A percentile compares a stretch with the other conserved stretches of the same genome.
These are phyloP conservation scores for Temnothorax rugatulus DNA, from an alignment of 2,888 invertebrate species.

Conservation along the genomic window DNA sequence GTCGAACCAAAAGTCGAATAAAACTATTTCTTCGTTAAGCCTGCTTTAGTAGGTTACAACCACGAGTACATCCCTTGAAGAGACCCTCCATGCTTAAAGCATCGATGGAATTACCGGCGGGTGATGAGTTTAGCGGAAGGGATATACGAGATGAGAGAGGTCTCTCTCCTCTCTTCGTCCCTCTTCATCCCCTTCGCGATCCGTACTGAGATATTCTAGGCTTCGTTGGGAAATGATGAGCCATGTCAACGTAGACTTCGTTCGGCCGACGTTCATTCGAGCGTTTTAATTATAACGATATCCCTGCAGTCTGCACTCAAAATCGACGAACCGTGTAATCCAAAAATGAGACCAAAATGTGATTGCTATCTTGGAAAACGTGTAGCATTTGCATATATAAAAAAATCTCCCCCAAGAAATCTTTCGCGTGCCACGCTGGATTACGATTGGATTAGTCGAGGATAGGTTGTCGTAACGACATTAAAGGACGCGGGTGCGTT, in stretches of 20 bases:
- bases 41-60: slow-evolving; percentile 66
- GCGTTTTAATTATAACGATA: slow-evolving; percentile 78
- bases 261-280: slow-evolving; percentile 78
- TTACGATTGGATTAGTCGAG: slow-evolving; percentile 34
- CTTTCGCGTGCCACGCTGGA: not conserved
- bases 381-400: not conserved
- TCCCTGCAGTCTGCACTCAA: slow-evolving; percentile 4
- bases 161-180: slow-evolving; percentile 65
- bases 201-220: slow-evolving; percentile 49
- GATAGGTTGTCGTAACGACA: slow-evolving; percentile 11
- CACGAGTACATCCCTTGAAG: slow-evolving; percentile 78
- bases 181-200: slow-evolving; percentile 60
- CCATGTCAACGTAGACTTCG: slow-evolving; percentile 55
- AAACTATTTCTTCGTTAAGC: slow-evolving; percentile 49
- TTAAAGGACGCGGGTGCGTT: slow-evolving; percentile 37
- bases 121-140: slow-evolving; percentile 84
- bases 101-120: slow-evolving; percentile 85
- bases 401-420: not conserved
- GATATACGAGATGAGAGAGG: slow-evolving; percentile 82
- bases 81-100: slow-evolving; percentile 80
- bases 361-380: not conserved
- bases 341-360: not conserved
- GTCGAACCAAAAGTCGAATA: slow-evolving; percentile 13
- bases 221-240: slow-evolving; percentile 52
- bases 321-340: not conserved